Conservation (phyloP, 2,888 invertebrate species). For the Hypolimnas misippus region DNA sequence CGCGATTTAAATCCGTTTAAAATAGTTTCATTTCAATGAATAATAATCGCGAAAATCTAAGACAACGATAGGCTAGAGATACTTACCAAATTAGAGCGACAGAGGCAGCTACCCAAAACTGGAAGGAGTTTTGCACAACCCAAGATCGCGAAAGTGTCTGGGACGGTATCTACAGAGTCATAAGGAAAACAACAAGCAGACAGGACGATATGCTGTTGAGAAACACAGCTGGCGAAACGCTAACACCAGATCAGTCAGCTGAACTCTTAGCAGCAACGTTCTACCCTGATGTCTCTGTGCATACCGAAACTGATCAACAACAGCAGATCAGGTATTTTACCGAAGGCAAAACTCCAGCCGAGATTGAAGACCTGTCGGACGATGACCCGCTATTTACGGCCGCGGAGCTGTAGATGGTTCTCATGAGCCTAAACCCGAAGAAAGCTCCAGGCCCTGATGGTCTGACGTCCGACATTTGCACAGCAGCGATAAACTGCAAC, state of each 20-base stretch:
- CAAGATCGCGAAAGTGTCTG: conserved; percentile 43
- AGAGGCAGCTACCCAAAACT: conserved; percentile 38
- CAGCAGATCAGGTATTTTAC: background rate
- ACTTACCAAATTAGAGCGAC: conserved; percentile 18
- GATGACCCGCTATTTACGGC: conserved; percentile 32
- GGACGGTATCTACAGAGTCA: conserved; percentile 41
- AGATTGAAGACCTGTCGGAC: background rate
- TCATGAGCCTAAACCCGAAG: no score
- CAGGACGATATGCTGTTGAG: conserved; percentile 27
- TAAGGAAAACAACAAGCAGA: conserved; percentile 23
- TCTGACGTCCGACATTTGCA: no score
- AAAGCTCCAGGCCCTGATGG: no score
- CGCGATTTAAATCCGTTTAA: no score
- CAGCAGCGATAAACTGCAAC: no score
- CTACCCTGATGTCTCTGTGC: conserved; percentile 35
- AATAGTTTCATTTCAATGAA: no score
- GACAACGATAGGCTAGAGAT: no score
- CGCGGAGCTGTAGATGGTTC: conserved; percentile 27
- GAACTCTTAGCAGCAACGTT: conserved; percentile 40
- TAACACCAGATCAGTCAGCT: conserved; percentile 35
- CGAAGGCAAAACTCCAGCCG: background rate
- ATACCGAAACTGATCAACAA: background rate
- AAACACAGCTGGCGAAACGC: conserved; percentile 19
- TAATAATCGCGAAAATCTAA: no score
- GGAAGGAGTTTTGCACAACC: conserved; percentile 44